Evolutionary conservation across 2,797 vertebrate species (phyloP), one percentile per base, ranked within the genome.

Genomic region (Chloroceryle inda): DNA sequence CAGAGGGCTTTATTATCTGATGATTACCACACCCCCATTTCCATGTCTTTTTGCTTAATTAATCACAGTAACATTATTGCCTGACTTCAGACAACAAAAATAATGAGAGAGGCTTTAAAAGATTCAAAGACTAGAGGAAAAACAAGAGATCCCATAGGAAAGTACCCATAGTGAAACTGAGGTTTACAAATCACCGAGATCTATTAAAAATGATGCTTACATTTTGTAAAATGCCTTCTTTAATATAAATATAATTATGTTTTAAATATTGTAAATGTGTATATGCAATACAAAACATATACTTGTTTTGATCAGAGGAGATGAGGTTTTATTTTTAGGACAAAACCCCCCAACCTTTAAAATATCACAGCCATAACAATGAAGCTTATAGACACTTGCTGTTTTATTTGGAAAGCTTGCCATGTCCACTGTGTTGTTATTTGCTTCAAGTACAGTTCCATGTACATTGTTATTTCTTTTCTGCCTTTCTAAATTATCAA

Each of bases 41-140:
- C 94, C 73, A 85, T 97, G 96, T 97, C 96, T 97, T 98, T 98
- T 98, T 98, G 97, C 98, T 98, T 98, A 98, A 98, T 98, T 98
- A 98, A 98, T 98, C 98, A 98, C 95, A 98, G 97, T 97, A 97
- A 98, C 33, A 90, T 97, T 97, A 97, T 97, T 98, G 97, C 97
- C 95, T 97, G 96, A 98, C 97, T 98, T 98, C 98, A 98, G 98
- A 98, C 97, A 98, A 98, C 98, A 98, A 98, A 97, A 98, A 98
- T 98, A 98, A 98, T 98, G 98, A 98, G 97, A 97, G 95, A 94
- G 93, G 94, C 96, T 98, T 96, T 96, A 96, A 98, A 98, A 97
- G 96, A 98, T 98, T 98, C 98, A 98, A 98, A 98, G 98, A 97
- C 97, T 96, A 89, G 71, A 13, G 89, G 96, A 97, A 98, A 98